A percentile compares a stretch with the other conserved stretches of the same genome.
Evolutionary conservation across 2,113 vertebrate genomes (phyloP).

Genomic region (Hiodon alosoides): DNA sequence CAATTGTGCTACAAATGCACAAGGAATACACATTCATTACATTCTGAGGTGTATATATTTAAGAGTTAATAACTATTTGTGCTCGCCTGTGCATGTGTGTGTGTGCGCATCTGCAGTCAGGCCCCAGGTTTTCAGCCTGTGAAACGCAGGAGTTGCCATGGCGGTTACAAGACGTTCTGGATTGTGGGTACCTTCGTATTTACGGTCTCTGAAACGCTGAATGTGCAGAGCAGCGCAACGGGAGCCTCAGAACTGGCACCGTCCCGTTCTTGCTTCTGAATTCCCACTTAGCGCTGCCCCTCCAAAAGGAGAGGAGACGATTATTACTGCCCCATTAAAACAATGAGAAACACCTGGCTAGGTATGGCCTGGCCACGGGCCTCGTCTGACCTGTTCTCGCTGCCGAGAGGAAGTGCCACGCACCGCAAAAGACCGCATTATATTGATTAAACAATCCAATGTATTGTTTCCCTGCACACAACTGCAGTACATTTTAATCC

Average conservation of each 20-base stretch:
- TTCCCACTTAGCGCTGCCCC: slow-evolving; percentile 32
- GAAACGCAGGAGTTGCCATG: slow-evolving; percentile 24
- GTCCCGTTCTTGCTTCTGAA: slow-evolving; percentile 27
- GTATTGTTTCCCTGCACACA: not conserved
- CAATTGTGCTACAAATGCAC: too few species aligned
- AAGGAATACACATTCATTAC: too few species aligned
- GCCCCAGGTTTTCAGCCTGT: slow-evolving; percentile 9
- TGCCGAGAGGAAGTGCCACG: not conserved
- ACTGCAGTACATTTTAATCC: not conserved
- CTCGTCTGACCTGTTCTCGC: not conserved
- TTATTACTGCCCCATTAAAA: slow-evolving; percentile 33
- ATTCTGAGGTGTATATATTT: too few species aligned
- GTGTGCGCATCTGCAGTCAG: not conserved
- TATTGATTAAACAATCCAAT: not conserved
- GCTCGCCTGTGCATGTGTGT: too few species aligned
- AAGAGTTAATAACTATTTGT: too few species aligned
- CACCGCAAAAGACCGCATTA: slow-evolving; percentile 9
- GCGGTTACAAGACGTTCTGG: slow-evolving; percentile 34
- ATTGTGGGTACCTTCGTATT: slow-evolving; percentile 31
- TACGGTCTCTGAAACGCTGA: slow-evolving; percentile 37
- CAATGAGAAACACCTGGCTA: slow-evolving; percentile 44
- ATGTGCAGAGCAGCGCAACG: slow-evolving; percentile 40
- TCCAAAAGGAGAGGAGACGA: slow-evolving; percentile 32
- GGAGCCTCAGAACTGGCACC: slow-evolving; percentile 38
- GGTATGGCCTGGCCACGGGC: slow-evolving; percentile 16